phyloP scores from a whole-genome alignment of 2,888 invertebrate species.

The Amiota communis region DNA sequence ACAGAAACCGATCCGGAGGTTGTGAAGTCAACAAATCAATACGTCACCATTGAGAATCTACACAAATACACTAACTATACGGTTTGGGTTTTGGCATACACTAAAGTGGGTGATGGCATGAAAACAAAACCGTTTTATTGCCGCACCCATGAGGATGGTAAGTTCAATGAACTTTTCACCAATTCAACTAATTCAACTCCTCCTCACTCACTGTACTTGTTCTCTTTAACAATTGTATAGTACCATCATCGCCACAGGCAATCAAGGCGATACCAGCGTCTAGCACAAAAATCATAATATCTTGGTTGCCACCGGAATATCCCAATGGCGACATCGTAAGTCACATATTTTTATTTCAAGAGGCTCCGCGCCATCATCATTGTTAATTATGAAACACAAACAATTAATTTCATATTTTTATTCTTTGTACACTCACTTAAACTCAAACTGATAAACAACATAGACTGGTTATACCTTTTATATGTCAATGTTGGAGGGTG shows the following conservation, averaged over 20 bases:
- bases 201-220: constrained; percentile 27
- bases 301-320: constrained; percentile 90
- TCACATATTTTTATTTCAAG: constrained; percentile 31
- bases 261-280: constrained; percentile 93
- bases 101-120: constrained; percentile 91
- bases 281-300: constrained; percentile 87
- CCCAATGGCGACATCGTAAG: constrained; percentile 87
- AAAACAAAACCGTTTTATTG: constrained; percentile 88
- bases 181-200: constrained; percentile 51
- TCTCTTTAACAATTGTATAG: constrained; percentile 73
- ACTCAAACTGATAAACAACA: neutral
- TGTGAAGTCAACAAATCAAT: constrained; percentile 78
- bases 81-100: constrained; percentile 90
- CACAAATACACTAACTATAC: constrained; percentile 94
- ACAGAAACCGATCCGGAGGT: constrained; percentile 83
- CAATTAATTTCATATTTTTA: constrained; percentile 22
- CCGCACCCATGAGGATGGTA: constrained; percentile 92
- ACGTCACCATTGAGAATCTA: constrained; percentile 79
- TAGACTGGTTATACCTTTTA: constrained; percentile 84
- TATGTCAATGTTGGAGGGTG: constrained; percentile 85
- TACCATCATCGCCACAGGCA: constrained; percentile 90
- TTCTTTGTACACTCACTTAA: neutral
- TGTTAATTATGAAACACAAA: constrained; percentile 27
- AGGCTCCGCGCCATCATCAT: too few relatives aligned
- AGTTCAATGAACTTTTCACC: constrained; percentile 47